Percentiles rank a stretch among this genome's conserved stretches.
phyloP scores from a whole-genome alignment of 2,113 vertebrate genomes.

The Hemicordylus capensis region DNA sequence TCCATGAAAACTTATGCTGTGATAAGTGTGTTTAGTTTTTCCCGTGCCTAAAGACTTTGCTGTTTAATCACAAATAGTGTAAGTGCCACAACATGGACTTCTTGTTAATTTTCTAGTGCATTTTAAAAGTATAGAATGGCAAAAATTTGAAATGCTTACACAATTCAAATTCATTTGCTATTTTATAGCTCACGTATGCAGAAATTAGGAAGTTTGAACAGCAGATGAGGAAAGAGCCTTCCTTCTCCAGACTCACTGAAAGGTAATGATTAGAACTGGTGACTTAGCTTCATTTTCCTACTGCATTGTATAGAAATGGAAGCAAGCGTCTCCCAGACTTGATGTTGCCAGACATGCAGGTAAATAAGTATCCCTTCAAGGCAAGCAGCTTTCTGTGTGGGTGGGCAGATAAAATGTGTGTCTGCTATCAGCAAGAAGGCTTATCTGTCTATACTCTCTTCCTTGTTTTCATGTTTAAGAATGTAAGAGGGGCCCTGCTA shows the following conservation, averaged over 20 bases:
- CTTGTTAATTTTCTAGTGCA: background rate
- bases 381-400: background rate
- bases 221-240: slow-evolving; percentile 69
- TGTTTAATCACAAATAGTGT: background rate
- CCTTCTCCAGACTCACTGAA: slow-evolving; percentile 49
- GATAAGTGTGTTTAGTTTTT: background rate
- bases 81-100: background rate
- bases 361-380: background rate
- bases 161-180: slow-evolving; percentile 27
- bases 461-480: background rate
- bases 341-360: background rate
- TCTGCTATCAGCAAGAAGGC: too few species aligned
- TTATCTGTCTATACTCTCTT: background rate
- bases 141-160: background rate
- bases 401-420: background rate
- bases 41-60: too few species aligned
- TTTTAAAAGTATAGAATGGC: background rate
- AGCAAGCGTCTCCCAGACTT: background rate
- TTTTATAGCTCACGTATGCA: slow-evolving; percentile 78
- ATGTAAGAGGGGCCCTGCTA: too few species aligned
- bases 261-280: slow-evolving; percentile 64
- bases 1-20: too few species aligned
- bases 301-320: background rate
- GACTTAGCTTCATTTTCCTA: background rate
- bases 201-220: slow-evolving; percentile 89